phyloP scores from a whole-genome alignment of 2,797 vertebrate genomes.

The Protonibea diacanthus region DNA sequence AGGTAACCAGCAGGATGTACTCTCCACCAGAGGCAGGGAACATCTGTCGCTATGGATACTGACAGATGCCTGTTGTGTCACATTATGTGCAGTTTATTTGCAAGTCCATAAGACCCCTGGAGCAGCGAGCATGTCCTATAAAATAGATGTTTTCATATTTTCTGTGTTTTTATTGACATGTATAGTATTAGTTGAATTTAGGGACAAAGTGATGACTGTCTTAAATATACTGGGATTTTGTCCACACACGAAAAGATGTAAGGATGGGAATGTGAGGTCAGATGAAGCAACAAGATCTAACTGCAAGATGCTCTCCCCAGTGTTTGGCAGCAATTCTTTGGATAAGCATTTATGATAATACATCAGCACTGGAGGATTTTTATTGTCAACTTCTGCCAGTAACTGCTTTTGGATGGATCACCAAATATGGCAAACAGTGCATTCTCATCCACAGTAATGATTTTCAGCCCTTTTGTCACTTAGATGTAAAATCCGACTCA shows the following conservation, averaged over 20 bases:
- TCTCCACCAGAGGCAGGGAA: conserved; percentile 52
- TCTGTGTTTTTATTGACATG: conserved; percentile 18
- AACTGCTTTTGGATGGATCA: neutral
- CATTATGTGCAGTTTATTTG: conserved; percentile 56
- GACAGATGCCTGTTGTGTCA: conserved; percentile 63
- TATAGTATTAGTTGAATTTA: neutral
- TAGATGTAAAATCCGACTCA: conserved; percentile 29
- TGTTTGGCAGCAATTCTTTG: neutral
- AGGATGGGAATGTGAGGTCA: neutral
- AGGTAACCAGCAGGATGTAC: conserved; percentile 53
- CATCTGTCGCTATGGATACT: conserved; percentile 68
- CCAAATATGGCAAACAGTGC: neutral
- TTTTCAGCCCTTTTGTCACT: conserved; percentile 33
- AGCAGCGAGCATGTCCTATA: conserved; percentile 30
- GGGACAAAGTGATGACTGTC: neutral
- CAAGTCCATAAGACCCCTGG: conserved; percentile 41
- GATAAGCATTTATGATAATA: conserved; percentile 9
- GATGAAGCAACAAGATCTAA: conserved; percentile 5
- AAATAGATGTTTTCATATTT: conserved; percentile 45
- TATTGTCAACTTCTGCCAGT: conserved; percentile 15
- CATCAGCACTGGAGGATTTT: neutral
- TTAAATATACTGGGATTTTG: neutral
- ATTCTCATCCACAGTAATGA: conserved; percentile 28
- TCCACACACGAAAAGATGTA: no score
- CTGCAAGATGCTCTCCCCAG: no score